These are phyloP conservation scores for Gambusia affinis DNA, from an alignment of 2,113 vertebrate genomes.

Conservation along the genomic window DNA sequence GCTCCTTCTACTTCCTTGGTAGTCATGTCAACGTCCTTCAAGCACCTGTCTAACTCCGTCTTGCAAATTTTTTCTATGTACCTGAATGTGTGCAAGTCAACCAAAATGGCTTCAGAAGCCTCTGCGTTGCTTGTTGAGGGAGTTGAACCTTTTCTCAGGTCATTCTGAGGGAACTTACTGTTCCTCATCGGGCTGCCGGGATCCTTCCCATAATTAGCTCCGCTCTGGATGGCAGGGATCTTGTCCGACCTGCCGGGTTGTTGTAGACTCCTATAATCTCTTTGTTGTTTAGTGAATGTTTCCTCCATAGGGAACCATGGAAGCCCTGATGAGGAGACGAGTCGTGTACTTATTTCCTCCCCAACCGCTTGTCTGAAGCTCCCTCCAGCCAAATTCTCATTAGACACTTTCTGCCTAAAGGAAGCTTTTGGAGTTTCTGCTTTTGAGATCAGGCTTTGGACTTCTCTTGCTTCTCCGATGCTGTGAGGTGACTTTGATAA, in stretches of 20 bases:
- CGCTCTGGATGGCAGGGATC: not conserved
- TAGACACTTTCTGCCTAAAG: not conserved
- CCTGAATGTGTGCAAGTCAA: constrained; percentile 33
- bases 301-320: not conserved
- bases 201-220: not conserved
- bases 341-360: constrained; percentile 10
- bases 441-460: constrained; percentile 16
- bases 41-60: not conserved
- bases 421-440: not conserved
- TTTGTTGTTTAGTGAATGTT: constrained; percentile 6
- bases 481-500: constrained; percentile 26
- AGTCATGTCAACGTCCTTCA: not conserved
- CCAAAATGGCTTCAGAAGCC: constrained; percentile 14
- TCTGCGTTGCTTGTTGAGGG: not conserved
- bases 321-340: constrained; percentile 1
- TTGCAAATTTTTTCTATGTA: constrained; percentile 39
- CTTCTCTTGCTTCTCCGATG: constrained; percentile 13
- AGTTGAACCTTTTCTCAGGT: not conserved
- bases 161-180: not conserved
- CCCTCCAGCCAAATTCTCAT: not conserved
- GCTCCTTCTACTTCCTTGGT: not conserved
- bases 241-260: not conserved
- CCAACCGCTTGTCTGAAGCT: constrained; percentile 8
- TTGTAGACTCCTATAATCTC: not conserved
- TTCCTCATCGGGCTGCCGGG: not conserved